These are phyloP conservation scores for Styela plicata DNA, from an alignment of 23 tunicate species.

Conservation along the genomic window DNA sequence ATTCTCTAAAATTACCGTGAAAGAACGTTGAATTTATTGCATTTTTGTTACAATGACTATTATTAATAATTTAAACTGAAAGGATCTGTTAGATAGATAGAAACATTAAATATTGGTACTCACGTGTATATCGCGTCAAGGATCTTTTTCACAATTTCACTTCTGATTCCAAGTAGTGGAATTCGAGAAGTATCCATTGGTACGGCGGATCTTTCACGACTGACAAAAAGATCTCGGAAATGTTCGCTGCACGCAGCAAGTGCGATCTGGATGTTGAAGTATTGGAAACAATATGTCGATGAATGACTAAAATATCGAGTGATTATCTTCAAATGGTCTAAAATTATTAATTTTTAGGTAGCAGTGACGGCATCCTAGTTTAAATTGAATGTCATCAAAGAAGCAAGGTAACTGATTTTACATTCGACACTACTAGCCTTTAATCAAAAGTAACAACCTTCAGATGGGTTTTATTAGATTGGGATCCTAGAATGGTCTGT, in stretches of 20 bases:
- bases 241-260: conserved; percentile 63
- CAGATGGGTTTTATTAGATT: too few relatives aligned
- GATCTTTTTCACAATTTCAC: conserved; percentile 36
- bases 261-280: conserved; percentile 32
- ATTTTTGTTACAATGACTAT: too few relatives aligned
- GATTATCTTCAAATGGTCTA: not conserved
- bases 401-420: too few relatives aligned
- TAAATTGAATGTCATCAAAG: too few relatives aligned
- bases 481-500: too few relatives aligned
- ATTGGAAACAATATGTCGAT: not conserved
- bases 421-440: too few relatives aligned
- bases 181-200: conserved; percentile 34
- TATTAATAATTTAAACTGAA: too few relatives aligned
- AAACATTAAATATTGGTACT: too few relatives aligned
- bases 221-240: conserved; percentile 50
- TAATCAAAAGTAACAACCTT: too few relatives aligned
- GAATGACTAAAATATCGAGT: not conserved
- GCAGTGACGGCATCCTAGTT: not conserved
- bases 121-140: conserved; percentile 58
- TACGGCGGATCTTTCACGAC: conserved; percentile 15
- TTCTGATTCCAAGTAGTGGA: conserved; percentile 51
- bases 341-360: not conserved
- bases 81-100: too few relatives aligned
- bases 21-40: too few relatives aligned
- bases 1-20: too few relatives aligned